These are phyloP conservation scores for Phymastichus coffea DNA, from an alignment of 1,140 invertebrate genomes.

Conservation along the genomic window DNA sequence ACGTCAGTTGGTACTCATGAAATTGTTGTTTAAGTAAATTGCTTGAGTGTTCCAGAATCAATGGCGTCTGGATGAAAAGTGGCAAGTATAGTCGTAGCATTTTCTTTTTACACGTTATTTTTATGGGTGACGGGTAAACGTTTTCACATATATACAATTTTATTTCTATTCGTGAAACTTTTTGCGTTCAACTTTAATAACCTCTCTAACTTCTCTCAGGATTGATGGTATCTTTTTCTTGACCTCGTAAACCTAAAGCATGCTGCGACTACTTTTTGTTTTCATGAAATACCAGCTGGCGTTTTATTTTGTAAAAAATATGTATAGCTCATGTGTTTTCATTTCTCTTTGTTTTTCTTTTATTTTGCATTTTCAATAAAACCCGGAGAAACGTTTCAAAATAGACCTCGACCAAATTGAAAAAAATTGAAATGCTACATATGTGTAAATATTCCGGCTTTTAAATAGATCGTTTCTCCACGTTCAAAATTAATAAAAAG, in stretches of 20 bases:
- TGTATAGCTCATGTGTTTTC: no score
- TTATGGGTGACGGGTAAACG: neutral
- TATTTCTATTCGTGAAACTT: no score
- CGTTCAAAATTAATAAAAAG: no score
- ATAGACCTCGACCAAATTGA: neutral
- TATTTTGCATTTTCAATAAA: neutral
- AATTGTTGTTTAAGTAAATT: neutral
- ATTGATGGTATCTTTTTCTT: neutral
- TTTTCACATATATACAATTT: no score
- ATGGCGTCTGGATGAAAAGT: slow-evolving; percentile 1
- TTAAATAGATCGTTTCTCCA: slow-evolving; percentile 5
- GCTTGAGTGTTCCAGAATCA: slow-evolving; percentile 38
- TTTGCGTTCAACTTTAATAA: no score
- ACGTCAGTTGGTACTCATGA: no score
- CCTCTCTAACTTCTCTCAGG: no score
- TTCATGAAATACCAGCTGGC: slow-evolving; percentile 4
- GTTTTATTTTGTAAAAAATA: no score
- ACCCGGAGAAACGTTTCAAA: slow-evolving; percentile 14
- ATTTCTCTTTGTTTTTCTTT: slow-evolving; percentile 19
- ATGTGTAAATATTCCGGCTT: neutral
- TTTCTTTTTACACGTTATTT: neutral
- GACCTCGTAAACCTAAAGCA: no score
- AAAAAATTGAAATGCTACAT: neutral
- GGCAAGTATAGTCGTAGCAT: slow-evolving; percentile 24
- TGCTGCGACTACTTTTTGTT: neutral